Conservation (phyloP, 30 jellyfish, hydroid and myxozoan species). For the Cassiopea xamachana region DNA sequence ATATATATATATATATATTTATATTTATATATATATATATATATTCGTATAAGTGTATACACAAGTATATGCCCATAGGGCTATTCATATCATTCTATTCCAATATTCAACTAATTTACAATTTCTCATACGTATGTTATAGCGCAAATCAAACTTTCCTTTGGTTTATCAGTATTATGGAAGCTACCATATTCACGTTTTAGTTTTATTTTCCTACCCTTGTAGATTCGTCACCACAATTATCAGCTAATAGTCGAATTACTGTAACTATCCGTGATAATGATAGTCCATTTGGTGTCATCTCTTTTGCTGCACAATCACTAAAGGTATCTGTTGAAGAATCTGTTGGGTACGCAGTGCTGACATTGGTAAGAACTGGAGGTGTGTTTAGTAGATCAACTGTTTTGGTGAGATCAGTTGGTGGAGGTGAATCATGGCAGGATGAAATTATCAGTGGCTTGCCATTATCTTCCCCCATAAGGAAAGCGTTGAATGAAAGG, state of each 20-base stretch:
- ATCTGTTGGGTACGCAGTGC: conserved; percentile 53
- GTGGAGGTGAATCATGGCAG: conserved; percentile 98
- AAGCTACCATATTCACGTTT: no score
- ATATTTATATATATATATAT: no score
- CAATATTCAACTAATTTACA: no score
- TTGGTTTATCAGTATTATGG: background rate
- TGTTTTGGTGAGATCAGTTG: conserved; percentile 81
- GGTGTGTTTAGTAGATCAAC: conserved; percentile 89
- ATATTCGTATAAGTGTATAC: no score
- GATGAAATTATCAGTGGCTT: conserved; percentile 44
- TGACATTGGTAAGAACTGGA: conserved; percentile 67
- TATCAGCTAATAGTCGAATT: conserved; percentile 39
- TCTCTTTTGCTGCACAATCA: conserved; percentile 72
- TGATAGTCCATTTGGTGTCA: conserved; percentile 93
- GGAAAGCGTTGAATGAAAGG: conserved; percentile 57
- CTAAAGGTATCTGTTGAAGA: conserved; percentile 50
- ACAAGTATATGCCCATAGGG: no score
- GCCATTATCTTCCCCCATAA: conserved; percentile 57
- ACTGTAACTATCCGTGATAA: conserved; percentile 83
- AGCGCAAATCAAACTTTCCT: background rate
- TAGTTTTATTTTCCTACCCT: background rate
- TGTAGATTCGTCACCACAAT: conserved; percentile 69
- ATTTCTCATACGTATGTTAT: background rate
- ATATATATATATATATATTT: no score
- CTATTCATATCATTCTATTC: no score